Evolutionary conservation across 2,113 vertebrate genomes (phyloP), one percentile per base, ranked within the genome.

Genomic region (Misgurnus anguillicaudatus): DNA sequence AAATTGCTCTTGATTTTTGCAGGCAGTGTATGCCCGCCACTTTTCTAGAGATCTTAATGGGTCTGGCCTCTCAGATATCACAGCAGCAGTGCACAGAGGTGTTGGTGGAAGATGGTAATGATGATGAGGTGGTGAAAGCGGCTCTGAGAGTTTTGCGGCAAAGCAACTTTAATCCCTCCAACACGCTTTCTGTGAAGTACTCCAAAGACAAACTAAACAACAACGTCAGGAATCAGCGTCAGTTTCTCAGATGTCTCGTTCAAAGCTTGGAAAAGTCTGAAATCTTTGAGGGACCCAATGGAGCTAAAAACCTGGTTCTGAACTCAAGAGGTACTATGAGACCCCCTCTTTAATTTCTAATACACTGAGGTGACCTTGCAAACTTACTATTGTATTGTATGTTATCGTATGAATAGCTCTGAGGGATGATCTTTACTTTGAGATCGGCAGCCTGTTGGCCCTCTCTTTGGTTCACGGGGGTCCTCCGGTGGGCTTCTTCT

Each of bases 401-500:
- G 77, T 31, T 76, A 89, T 93, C 84, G 57, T 93, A 84, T 75
- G 77, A 87, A 48, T 77, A 94, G 84, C 94, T 88, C 81, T 97
- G 86, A 17, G 85, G 75, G 60, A 94, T 77, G 88, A 97, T 53
- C 84, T 95, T n/a, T 94, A 94, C 87, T 93, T 87, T 5, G 92
- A 97, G 36, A 82, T 91, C 0, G 90, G 90, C 55, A 94, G 92
- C 73, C 95, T 97, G 79, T 92, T 97, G 79, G 93, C 95, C 36
- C 87, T 94, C 24, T 93, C 89, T 21, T 90, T 94, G 66, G 93
- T 95, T 75, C 94, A 98, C 0, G 96, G 95, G 42, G 94, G 94
- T 39, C 94, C 94, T n/a, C 85, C 92, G 21, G 86, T 94, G 53
- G 71, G 88, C 61, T 98, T 98, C 89, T 95, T 99, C 88, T 98